Conservation (phyloP, 2,797 vertebrate species). For the Enoplosus armatus region DNA sequence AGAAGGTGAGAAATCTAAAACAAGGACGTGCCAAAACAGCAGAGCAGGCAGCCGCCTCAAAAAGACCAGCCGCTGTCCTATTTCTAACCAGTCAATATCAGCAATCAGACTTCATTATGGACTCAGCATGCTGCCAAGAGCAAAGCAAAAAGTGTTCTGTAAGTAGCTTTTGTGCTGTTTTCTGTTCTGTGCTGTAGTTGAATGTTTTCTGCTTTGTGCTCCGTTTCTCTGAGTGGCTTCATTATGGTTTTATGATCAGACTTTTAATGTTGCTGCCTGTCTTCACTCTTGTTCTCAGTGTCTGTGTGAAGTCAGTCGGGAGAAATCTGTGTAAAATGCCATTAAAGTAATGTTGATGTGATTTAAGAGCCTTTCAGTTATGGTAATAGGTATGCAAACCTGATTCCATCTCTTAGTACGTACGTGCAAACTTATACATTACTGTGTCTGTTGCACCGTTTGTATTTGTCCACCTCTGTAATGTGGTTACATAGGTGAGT, state of each 20-base stretch:
- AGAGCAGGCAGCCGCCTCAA: conserved; percentile 16
- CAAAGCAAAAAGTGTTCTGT: conserved; percentile 10
- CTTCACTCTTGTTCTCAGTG: neutral
- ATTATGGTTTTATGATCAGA: neutral
- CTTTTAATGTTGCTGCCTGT: neutral
- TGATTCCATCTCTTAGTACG: neutral
- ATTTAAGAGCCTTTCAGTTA: neutral
- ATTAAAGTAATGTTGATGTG: neutral
- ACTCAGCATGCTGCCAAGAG: conserved; percentile 30
- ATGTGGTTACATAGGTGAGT: neutral
- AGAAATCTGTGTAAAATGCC: neutral
- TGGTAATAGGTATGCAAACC: neutral
- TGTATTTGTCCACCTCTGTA: neutral
- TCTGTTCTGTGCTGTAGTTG: neutral
- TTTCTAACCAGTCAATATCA: conserved; percentile 43
- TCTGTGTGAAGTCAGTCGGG: neutral
- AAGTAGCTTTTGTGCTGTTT: neutral
- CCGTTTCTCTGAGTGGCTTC: neutral
- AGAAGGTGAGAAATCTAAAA: neutral
- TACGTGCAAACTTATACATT: neutral
- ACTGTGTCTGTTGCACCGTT: neutral
- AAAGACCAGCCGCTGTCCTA: conserved; percentile 1
- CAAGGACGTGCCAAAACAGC: neutral
- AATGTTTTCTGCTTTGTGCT: neutral
- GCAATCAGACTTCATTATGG: conserved; percentile 52